phyloP scores from a whole-genome alignment of 1,140 invertebrate species.

The Calephelis nemesis region DNA sequence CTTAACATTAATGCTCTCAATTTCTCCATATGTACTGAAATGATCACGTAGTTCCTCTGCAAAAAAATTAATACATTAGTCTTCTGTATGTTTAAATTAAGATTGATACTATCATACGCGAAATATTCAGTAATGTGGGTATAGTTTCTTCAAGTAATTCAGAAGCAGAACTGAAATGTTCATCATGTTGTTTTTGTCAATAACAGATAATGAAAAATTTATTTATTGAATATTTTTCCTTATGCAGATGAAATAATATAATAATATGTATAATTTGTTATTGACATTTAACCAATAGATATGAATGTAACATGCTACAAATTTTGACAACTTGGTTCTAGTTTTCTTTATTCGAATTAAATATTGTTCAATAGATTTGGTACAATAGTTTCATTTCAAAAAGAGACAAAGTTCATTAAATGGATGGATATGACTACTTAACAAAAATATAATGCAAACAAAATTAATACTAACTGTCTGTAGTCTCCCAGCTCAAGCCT shows the following conservation, averaged over 20 bases:
- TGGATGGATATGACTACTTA: not conserved
- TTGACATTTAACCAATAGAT: too few relatives aligned
- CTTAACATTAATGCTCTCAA: slow-evolving; percentile 96
- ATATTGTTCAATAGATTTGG: too few relatives aligned
- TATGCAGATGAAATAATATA: too few relatives aligned
- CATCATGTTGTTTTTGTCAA: slow-evolving; percentile 55
- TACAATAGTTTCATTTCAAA: not conserved
- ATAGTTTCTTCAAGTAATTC: slow-evolving; percentile 72
- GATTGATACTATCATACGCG: slow-evolving; percentile 29
- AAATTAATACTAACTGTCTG: slow-evolving; percentile 91
- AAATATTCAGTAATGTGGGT: slow-evolving; percentile 67
- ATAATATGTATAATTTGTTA: too few relatives aligned
- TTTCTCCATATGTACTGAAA: slow-evolving; percentile 93
- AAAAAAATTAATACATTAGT: slow-evolving; percentile 74
- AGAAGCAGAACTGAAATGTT: slow-evolving; percentile 79
- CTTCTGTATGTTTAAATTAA: slow-evolving; percentile 16
- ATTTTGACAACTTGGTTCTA: too few relatives aligned
- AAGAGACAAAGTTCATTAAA: not conserved
- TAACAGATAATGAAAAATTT: too few relatives aligned
- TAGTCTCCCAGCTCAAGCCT: slow-evolving; percentile 97
- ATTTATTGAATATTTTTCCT: too few relatives aligned
- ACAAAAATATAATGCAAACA: not conserved
- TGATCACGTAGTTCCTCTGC: slow-evolving; percentile 95
- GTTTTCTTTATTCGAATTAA: too few relatives aligned
- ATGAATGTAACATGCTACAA: too few relatives aligned